Conservation (phyloP, 2,888 invertebrate genomes). For the Conistra vaccinii region DNA sequence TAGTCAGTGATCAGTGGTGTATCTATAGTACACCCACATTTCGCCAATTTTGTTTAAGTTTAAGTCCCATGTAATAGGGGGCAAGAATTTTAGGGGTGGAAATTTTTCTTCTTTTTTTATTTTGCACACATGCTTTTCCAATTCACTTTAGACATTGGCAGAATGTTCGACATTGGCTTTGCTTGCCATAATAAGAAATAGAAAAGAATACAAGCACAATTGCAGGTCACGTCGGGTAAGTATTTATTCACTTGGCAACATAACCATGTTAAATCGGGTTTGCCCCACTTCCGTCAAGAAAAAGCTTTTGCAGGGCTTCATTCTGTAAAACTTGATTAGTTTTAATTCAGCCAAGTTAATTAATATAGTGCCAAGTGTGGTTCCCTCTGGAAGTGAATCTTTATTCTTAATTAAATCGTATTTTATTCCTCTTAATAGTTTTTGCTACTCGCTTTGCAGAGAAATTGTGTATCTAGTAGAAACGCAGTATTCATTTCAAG, state of each 20-base stretch:
- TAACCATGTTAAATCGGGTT: constrained; percentile 74
- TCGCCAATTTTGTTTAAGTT: no score
- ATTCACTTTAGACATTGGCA: not conserved
- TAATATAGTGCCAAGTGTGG: constrained; percentile 46
- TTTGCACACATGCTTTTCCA: no score
- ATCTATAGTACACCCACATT: no score
- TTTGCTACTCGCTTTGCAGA: not conserved
- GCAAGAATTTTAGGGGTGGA: no score
- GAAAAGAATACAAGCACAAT: not conserved
- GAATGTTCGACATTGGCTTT: not conserved
- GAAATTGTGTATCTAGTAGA: constrained; percentile 3
- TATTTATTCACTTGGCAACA: constrained; percentile 58
- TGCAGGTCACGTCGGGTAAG: not conserved
- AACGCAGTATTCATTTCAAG: not conserved
- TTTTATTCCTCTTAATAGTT: constrained; percentile 31
- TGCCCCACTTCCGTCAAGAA: constrained; percentile 72
- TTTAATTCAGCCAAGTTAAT: constrained; percentile 54
- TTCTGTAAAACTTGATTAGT: constrained; percentile 59
- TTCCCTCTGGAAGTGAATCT: constrained; percentile 11
- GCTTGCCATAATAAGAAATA: not conserved
- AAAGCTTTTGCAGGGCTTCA: constrained; percentile 70
- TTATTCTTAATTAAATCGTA: constrained; percentile 37
- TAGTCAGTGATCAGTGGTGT: no score
- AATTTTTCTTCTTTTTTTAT: no score
- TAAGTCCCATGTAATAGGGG: no score